A percentile compares a stretch with the other conserved stretches of the same genome.
These are phyloP conservation scores for Elysia crispata DNA, from an alignment of 2,888 invertebrate genomes.

Conservation along the genomic window DNA sequence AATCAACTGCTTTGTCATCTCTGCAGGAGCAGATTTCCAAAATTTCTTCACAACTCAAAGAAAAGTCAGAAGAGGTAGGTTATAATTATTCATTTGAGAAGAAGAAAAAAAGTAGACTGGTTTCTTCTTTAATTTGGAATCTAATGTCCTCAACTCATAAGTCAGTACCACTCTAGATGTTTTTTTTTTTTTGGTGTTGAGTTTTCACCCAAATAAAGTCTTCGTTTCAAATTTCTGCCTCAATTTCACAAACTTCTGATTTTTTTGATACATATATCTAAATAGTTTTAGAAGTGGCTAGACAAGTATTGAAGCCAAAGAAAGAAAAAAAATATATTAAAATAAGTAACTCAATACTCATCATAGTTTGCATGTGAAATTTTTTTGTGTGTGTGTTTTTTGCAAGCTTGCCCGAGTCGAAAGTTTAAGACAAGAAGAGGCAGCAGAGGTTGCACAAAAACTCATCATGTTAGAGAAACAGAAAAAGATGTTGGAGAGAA, in stretches of 20 bases:
- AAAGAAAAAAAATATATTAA: too few species aligned
- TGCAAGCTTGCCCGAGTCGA: constrained; percentile 30
- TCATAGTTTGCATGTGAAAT: not conserved
- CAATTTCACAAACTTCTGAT: not conserved
- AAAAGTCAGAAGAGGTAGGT: constrained; percentile 31
- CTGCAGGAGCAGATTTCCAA: constrained; percentile 16
- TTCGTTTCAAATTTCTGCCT: too few species aligned
- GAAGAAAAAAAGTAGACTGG: too few species aligned
- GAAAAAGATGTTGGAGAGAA: constrained; percentile 53
- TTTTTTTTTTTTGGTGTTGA: too few species aligned
- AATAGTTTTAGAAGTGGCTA: too few species aligned
- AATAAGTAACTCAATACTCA: not conserved
- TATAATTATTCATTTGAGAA: not conserved
- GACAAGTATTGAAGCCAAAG: too few species aligned
- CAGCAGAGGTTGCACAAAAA: constrained; percentile 43
- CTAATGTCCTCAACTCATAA: too few species aligned
- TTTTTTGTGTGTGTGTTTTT: not conserved
- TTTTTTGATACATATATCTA: not conserved
- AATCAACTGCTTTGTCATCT: not conserved
- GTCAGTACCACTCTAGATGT: too few species aligned
- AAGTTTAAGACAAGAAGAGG: constrained; percentile 34
- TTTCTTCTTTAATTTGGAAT: too few species aligned
- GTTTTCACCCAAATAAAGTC: too few species aligned
- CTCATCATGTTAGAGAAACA: constrained; percentile 42
- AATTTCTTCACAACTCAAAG: not conserved